phyloP scores from a whole-genome alignment of 2,888 invertebrate species.

The Drosophila neotestacea region DNA sequence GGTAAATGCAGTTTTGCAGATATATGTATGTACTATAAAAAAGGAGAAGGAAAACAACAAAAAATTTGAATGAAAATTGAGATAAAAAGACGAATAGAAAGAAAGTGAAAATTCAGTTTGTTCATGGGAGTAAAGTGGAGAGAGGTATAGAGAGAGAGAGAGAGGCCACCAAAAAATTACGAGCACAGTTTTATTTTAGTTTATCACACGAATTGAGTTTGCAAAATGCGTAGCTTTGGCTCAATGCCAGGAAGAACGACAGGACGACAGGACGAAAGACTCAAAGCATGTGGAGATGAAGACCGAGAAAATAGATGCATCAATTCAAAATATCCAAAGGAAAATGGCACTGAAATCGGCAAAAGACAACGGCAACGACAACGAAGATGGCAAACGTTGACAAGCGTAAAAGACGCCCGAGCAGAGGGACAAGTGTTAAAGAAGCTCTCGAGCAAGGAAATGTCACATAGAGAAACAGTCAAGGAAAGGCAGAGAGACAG shows the following conservation, averaged over 20 bases:
- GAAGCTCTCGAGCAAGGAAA: constrained; percentile 23
- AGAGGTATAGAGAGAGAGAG: not conserved
- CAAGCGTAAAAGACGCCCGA: constrained; percentile 26
- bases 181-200: constrained; percentile 75
- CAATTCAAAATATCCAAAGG: constrained; percentile 60
- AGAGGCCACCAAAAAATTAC: constrained; percentile 45
- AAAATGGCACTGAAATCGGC: constrained; percentile 64
- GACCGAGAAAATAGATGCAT: constrained; percentile 68
- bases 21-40: constrained; percentile 1
- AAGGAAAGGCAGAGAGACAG: constrained; percentile 17
- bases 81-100: constrained; percentile 36
- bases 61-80: constrained; percentile 60
- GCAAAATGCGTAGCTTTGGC: constrained; percentile 69
- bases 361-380: constrained; percentile 6
- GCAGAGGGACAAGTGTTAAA: constrained; percentile 37
- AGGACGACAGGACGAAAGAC: constrained; percentile 6
- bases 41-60: constrained; percentile 11
- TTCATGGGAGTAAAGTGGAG: not conserved
- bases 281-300: constrained; percentile 7
- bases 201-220: constrained; percentile 76
- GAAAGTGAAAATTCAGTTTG: constrained; percentile 54
- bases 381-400: constrained; percentile 31
- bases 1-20: constrained; percentile 72
- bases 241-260: constrained; percentile 30
- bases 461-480: constrained; percentile 44